Evolutionary conservation across 2,797 vertebrate species (phyloP), one percentile per base, ranked within the genome.

Genomic region (Sebastes alutus): DNA sequence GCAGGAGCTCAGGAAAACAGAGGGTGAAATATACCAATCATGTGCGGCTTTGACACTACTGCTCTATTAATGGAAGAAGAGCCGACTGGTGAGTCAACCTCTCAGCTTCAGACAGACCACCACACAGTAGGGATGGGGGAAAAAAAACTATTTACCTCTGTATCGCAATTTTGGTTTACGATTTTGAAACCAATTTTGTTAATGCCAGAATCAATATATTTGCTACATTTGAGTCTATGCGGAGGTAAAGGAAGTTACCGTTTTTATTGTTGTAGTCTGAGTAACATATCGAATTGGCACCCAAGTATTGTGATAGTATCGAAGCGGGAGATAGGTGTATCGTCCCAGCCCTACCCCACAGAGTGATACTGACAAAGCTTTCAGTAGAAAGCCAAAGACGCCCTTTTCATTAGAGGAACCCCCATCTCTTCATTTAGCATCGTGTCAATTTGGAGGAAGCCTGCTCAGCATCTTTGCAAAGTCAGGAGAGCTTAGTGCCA

Each of bases 391-490:
- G 78, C 23, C 25, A 62, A 30, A 20, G 10, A 52, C 7, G 13
- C 7, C 35, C 42, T 74, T 83, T 88, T 83, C 46, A 73, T 87
- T 63, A 78, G 27, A 22, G 42, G 27, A 74, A 49, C 5, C 35
- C 3, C 75, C 55, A 13, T 72, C 77, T 82, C 72, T 83, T 83
- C 67, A 68, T 83, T 88, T 63, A 82, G 70, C 25, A 13, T 66
- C 3, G 9, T 76, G 78, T 86, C 77, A 33, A 84, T 89, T 83
- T 69, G 38, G 38, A 83, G 75, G 75, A 77, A 33, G 85, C 82
- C 69, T 54, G 74, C 79, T 91, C 89, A 82, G 88, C 75, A 52
- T 78, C 88, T 90, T 74, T 78, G 72, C 68, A 58, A 59, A 82
- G 62, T 77, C 88, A 68, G 78, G 69, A 75, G 78, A 72, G 80